Percentiles rank a stretch among this genome's conserved stretches.
Evolutionary conservation across 1,140 invertebrate species (phyloP).

Genomic region (Luehdorfia chinensis): DNA sequence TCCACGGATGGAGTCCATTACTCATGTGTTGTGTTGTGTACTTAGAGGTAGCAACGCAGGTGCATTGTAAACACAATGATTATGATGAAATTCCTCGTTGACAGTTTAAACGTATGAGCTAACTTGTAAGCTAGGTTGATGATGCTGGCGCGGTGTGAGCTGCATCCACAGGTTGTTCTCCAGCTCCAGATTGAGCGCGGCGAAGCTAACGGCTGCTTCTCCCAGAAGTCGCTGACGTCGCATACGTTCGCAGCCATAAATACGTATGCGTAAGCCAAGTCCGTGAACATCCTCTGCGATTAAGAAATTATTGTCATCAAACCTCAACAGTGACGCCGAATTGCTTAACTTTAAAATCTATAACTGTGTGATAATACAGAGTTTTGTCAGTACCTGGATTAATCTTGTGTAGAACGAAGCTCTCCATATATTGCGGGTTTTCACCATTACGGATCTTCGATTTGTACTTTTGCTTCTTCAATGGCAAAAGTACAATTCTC

Average conservation of each 20-base stretch:
- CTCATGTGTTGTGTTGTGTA: no score
- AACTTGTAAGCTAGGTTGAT: slow-evolving; percentile 85
- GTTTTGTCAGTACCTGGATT: slow-evolving; percentile 92
- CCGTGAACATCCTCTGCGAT: slow-evolving; percentile 90
- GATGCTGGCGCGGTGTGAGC: slow-evolving; percentile 83
- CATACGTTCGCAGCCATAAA: slow-evolving; percentile 94
- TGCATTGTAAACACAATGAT: no score
- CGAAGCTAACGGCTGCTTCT: slow-evolving; percentile 93
- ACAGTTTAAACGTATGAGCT: no score
- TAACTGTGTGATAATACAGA: no score
- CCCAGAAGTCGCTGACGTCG: slow-evolving; percentile 92
- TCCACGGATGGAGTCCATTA: no score
- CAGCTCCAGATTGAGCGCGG: slow-evolving; percentile 90
- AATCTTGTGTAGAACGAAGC: slow-evolving; percentile 92
- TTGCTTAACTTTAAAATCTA: no score
- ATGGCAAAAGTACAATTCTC: slow-evolving; percentile 89
- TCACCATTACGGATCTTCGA: slow-evolving; percentile 93
- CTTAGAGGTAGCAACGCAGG: no score
- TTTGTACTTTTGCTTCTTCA: slow-evolving; percentile 95
- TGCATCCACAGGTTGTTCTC: slow-evolving; percentile 94
- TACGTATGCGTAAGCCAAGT: slow-evolving; percentile 92
- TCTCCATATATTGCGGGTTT: slow-evolving; percentile 94
- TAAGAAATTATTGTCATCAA: no score
- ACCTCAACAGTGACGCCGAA: no score
- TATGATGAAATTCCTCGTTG: no score